Percentiles rank a stretch among this genome's conserved stretches.
Conservation (phyloP, 2,888 invertebrate genomes). For the Ectropis crepuscularia region DNA sequence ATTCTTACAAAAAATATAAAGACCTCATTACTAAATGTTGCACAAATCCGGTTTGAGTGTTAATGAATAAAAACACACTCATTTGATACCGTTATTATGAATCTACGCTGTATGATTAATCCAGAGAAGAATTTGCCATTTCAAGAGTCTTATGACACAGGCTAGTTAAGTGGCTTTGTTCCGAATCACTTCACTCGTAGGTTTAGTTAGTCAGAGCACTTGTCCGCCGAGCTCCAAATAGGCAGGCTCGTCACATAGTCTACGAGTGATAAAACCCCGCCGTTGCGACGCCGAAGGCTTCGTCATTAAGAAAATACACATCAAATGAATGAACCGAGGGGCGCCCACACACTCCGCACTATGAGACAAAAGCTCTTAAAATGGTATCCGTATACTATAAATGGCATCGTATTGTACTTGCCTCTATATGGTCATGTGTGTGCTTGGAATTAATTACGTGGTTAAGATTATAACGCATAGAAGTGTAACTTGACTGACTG, state of each 20-base stretch:
- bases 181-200: conserved; percentile 4
- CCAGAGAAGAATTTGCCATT: background rate
- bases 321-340: conserved; percentile 74
- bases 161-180: conserved; percentile 4
- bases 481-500: conserved; percentile 10
- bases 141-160: background rate
- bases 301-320: conserved; percentile 71
- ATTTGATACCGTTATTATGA: too few relatives aligned
- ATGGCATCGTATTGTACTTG: conserved; percentile 50
- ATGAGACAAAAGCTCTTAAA: conserved; percentile 71
- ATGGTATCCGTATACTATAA: conserved; percentile 55
- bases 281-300: conserved; percentile 63
- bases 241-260: conserved; percentile 47
- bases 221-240: conserved; percentile 33
- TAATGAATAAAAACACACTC: too few relatives aligned
- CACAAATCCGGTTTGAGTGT: too few relatives aligned
- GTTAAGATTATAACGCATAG: conserved; percentile 13
- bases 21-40: too few relatives aligned
- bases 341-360: conserved; percentile 71
- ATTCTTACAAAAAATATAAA: too few relatives aligned
- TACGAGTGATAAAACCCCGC: conserved; percentile 52
- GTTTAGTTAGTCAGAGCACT: conserved; percentile 22
- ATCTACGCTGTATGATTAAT: too few relatives aligned
- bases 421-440: conserved; percentile 35
- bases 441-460: conserved; percentile 39